Evolutionary conservation across 2,113 vertebrate genomes (phyloP).

Genomic region (Illadopsis cleaveri): DNA sequence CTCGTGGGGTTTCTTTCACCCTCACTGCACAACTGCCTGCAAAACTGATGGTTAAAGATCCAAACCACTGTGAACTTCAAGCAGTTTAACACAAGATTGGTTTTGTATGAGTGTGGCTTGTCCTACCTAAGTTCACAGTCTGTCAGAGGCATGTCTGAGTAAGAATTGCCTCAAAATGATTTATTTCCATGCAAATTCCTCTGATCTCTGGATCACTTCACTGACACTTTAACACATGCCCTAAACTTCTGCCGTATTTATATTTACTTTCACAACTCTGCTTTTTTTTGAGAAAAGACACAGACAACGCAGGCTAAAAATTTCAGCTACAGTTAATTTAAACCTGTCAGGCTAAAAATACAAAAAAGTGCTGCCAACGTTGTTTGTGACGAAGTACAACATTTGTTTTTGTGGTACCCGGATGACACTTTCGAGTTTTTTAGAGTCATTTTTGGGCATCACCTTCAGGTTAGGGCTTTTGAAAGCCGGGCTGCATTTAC

Average conservation of each 20-base stretch:
- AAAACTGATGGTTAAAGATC: not conserved
- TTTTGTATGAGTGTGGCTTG: accelerated
- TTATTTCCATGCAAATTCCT: not conserved
- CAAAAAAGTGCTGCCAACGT: accelerated
- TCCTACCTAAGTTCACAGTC: not conserved
- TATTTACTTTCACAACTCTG: not conserved
- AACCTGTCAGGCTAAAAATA: not conserved
- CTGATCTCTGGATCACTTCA: not conserved
- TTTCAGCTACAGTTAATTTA: not conserved
- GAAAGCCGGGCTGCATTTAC: too few relatives aligned
- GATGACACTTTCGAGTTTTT: accelerated
- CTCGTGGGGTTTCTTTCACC: accelerated
- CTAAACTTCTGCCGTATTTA: not conserved
- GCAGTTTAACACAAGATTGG: accelerated
- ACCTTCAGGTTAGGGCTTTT: accelerated
- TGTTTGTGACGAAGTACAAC: accelerated
- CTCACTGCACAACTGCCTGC: too few relatives aligned
- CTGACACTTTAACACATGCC: accelerated
- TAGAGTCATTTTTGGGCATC: accelerated
- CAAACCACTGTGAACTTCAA: not conserved
- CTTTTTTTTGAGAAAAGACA: not conserved
- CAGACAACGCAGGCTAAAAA: accelerated
- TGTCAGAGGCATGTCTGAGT: accelerated
- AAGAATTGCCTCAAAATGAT: not conserved
- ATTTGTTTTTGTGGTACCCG: accelerated